Percentiles rank a stretch among this genome's conserved stretches.
Evolutionary conservation across 2,888 invertebrate genomes (phyloP).

Genomic region (Scaptomyza polygonia): DNA sequence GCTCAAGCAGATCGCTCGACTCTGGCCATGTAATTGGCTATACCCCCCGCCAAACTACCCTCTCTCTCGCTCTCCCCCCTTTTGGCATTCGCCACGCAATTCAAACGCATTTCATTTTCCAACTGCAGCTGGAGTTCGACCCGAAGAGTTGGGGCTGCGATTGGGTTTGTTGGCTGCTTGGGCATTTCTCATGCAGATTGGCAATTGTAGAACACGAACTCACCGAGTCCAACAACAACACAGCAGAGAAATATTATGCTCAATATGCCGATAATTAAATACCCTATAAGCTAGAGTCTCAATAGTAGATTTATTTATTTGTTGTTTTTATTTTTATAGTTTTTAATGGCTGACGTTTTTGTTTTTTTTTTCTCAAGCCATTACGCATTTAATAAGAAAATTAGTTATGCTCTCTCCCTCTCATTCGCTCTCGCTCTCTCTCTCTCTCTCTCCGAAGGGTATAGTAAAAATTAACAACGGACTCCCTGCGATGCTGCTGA

Average conservation of each 20-base stretch:
- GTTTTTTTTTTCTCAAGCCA: background rate
- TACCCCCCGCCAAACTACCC: slow-evolving; percentile 1
- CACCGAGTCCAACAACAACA: slow-evolving; percentile 8
- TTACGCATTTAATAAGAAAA: background rate
- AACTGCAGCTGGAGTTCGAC: slow-evolving; percentile 20
- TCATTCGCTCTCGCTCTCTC: background rate
- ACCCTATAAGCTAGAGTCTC: background rate
- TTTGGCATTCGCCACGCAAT: slow-evolving; percentile 19
- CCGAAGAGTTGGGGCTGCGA: slow-evolving; percentile 10
- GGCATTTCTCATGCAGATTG: slow-evolving; percentile 59
- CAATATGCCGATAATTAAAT: background rate
- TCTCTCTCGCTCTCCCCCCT: background rate
- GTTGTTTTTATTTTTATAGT: too few relatives aligned
- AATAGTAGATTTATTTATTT: too few relatives aligned
- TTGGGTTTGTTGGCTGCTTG: slow-evolving; percentile 1
- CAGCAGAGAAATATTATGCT: background rate
- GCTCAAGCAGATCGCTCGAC: slow-evolving; percentile 41
- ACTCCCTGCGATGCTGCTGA: slow-evolving; percentile 45
- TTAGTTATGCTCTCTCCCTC: background rate
- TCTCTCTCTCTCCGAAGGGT: slow-evolving; percentile 3
- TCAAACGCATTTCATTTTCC: slow-evolving; percentile 53
- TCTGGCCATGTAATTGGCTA: slow-evolving; percentile 61
- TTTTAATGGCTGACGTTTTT: background rate
- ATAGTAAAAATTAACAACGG: slow-evolving; percentile 13
- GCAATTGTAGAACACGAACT: slow-evolving; percentile 63